Percentiles rank a stretch among this genome's conserved stretches.
Evolutionary conservation across 2,113 vertebrate species (phyloP).

Genomic region (Proterorhinus semilunaris): DNA sequence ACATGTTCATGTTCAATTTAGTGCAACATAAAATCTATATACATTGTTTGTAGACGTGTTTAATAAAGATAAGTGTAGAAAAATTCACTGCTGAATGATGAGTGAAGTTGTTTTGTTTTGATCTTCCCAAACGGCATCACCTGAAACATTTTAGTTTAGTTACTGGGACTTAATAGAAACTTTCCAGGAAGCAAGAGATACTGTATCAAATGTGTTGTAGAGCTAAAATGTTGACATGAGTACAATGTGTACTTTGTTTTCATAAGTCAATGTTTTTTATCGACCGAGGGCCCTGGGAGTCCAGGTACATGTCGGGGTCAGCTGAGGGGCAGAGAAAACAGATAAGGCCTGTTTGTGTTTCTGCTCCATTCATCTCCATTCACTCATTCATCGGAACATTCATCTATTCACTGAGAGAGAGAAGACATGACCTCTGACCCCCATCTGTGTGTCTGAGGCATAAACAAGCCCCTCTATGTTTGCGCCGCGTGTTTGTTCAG

Average conservation of each 20-base stretch:
- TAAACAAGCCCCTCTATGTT: constrained; percentile 61
- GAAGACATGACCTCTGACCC: constrained; percentile 34
- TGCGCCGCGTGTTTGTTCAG: constrained; percentile 59
- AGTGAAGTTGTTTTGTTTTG: too few relatives aligned
- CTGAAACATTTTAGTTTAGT: not conserved
- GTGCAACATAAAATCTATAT: too few relatives aligned
- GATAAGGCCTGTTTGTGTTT: constrained; percentile 70
- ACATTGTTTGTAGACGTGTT: too few relatives aligned
- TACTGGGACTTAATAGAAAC: constrained; percentile 32
- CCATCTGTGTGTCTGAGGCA: constrained; percentile 19
- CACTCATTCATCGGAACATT: constrained; percentile 19
- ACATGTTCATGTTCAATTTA: too few relatives aligned
- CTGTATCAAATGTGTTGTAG: constrained; percentile 17
- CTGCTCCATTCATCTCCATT: constrained; percentile 53
- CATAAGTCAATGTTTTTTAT: constrained; percentile 46
- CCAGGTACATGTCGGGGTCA: constrained; percentile 41
- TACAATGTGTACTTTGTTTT: constrained; percentile 47
- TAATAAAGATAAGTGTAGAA: too few relatives aligned
- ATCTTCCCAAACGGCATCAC: too few relatives aligned
- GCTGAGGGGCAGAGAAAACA: constrained; percentile 29
- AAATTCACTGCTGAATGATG: too few relatives aligned
- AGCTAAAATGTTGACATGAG: constrained; percentile 20
- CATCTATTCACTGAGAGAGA: constrained; percentile 35
- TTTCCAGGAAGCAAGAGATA: constrained; percentile 33
- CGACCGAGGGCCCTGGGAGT: constrained; percentile 32